Conservation (phyloP, 2,797 vertebrate species). For the Pelochelys cantorii region DNA sequence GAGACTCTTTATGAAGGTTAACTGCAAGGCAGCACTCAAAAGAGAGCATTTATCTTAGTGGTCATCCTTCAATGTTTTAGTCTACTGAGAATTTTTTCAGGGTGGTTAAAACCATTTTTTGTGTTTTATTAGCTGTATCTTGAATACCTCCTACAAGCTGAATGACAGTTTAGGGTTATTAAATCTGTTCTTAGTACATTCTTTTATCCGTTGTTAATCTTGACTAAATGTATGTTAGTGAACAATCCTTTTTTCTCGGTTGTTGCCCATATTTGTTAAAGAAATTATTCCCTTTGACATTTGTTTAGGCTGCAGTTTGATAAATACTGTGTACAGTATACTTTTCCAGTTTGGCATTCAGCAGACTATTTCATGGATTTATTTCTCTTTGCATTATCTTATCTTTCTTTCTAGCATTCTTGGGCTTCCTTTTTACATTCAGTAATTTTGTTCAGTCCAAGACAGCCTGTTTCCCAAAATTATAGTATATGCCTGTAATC, state of each 20-base stretch:
- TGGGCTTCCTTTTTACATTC: slow-evolving; percentile 81
- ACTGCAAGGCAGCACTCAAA: slow-evolving; percentile 74
- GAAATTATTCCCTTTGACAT: slow-evolving; percentile 82
- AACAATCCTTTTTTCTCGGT: slow-evolving; percentile 77
- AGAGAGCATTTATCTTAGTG: slow-evolving; percentile 80
- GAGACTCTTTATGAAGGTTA: slow-evolving; percentile 75
- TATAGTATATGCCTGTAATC: slow-evolving; percentile 6
- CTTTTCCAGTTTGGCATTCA: slow-evolving; percentile 79
- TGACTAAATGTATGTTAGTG: slow-evolving; percentile 80
- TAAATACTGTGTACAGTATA: slow-evolving; percentile 80
- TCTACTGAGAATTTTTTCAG: slow-evolving; percentile 65
- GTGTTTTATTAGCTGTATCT: slow-evolving; percentile 83
- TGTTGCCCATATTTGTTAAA: slow-evolving; percentile 87
- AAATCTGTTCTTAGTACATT: slow-evolving; percentile 77
- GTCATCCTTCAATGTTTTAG: slow-evolving; percentile 74
- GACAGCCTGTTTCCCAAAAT: slow-evolving; percentile 67
- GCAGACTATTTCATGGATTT: slow-evolving; percentile 77
- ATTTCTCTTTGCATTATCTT: slow-evolving; percentile 82
- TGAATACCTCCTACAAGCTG: slow-evolving; percentile 81
- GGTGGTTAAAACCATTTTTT: slow-evolving; percentile 77
- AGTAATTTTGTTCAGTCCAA: slow-evolving; percentile 64
- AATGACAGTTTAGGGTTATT: slow-evolving; percentile 83
- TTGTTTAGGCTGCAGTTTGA: slow-evolving; percentile 86
- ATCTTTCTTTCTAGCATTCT: slow-evolving; percentile 75
- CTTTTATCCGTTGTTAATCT: slow-evolving; percentile 84